Percentiles rank a stretch among this genome's conserved stretches.
Conservation (phyloP, 2,797 vertebrate genomes). For the Clarias pachynema region DNA sequence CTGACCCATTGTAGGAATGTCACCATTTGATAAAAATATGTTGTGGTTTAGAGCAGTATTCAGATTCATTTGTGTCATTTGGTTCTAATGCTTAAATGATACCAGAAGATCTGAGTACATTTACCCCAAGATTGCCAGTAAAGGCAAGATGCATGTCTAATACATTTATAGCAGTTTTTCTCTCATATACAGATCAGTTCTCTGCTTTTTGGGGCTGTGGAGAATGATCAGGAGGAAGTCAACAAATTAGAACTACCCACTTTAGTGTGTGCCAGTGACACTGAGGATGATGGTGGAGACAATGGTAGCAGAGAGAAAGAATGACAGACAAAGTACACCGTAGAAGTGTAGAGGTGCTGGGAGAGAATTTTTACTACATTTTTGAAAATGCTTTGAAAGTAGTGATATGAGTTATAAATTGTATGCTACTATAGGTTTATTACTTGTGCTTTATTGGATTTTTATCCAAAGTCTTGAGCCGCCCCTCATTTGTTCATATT, state of each 20-base stretch:
- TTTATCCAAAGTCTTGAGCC: too few relatives aligned
- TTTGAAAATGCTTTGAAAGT: neutral
- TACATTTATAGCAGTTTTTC: neutral
- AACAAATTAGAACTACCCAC: slow-evolving; percentile 55
- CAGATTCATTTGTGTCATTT: neutral
- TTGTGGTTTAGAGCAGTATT: neutral
- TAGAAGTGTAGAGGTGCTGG: neutral
- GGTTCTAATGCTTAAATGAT: neutral
- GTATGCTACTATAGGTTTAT: too few relatives aligned
- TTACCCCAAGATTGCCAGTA: neutral
- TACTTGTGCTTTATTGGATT: neutral
- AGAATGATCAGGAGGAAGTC: slow-evolving; percentile 56
- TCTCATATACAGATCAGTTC: slow-evolving; percentile 76
- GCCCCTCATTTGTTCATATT: too few relatives aligned
- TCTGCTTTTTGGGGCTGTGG: slow-evolving; percentile 86
- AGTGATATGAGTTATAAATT: neutral
- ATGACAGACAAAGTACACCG: slow-evolving; percentile 6
- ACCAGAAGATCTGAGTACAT: neutral
- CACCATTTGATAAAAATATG: neutral
- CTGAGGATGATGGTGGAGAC: slow-evolving; percentile 70
- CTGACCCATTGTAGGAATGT: neutral
- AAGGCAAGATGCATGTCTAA: neutral
- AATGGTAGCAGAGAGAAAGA: slow-evolving; percentile 25
- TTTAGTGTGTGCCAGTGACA: slow-evolving; percentile 81
- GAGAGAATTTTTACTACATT: neutral